These are phyloP conservation scores for Antitype chi DNA, from an alignment of 2,888 invertebrate species.

Conservation along the genomic window DNA sequence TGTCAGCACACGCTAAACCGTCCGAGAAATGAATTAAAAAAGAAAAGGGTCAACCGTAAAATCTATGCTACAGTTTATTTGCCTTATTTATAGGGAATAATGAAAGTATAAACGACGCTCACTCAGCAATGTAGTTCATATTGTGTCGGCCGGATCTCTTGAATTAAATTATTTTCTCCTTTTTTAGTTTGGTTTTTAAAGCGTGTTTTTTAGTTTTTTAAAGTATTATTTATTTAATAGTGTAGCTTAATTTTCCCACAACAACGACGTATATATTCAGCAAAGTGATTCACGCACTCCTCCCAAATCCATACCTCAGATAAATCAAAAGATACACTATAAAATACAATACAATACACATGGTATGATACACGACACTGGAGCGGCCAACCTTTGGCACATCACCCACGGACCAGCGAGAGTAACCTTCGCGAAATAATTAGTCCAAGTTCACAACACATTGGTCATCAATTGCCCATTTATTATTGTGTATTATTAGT, in stretches of 20 bases:
- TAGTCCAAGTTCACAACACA: slow-evolving; percentile 39
- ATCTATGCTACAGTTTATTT: not conserved
- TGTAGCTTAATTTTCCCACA: not conserved
- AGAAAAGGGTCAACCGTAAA: rapidly evolving
- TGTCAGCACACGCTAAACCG: not conserved
- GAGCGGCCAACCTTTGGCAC: slow-evolving; percentile 51
- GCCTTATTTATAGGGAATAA: not conserved
- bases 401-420: slow-evolving; percentile 11
- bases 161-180: no score
- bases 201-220: no score
- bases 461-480: slow-evolving; percentile 51
- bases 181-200: no score
- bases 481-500: slow-evolving; percentile 34
- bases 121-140: no score
- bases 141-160: no score
- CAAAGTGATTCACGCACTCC: not conserved
- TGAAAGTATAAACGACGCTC: no score
- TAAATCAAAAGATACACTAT: slow-evolving; percentile 31
- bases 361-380: slow-evolving; percentile 32
- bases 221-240: no score
- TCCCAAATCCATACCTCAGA: slow-evolving; percentile 15
- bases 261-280: not conserved
- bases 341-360: slow-evolving; percentile 11
- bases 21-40: not conserved
- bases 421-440: slow-evolving; percentile 53